These are phyloP conservation scores for Sandelia bainsii DNA, from an alignment of 2,797 vertebrate species.

Conservation along the genomic window DNA sequence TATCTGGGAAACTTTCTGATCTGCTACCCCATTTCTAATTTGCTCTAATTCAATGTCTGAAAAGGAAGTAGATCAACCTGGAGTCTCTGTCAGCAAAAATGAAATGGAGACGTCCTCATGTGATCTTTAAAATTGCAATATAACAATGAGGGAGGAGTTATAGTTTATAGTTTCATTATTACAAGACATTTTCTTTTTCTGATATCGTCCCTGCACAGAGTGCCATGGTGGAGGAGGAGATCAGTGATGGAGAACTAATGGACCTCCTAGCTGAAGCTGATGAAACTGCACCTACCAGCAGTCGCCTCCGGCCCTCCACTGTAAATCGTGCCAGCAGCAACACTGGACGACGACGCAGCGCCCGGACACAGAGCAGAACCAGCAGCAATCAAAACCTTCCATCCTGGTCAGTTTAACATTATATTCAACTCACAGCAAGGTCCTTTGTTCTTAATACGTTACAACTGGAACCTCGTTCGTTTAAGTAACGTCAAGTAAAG, in stretches of 20 bases:
- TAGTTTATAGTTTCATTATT: too few relatives aligned
- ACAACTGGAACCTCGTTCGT: background rate
- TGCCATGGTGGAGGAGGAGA: constrained; percentile 56
- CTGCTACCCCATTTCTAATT: too few relatives aligned
- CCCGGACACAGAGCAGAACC: constrained; percentile 44
- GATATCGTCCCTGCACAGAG: constrained; percentile 17
- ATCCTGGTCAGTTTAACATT: constrained; percentile 44
- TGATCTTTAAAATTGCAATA: too few relatives aligned
- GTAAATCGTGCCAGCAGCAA: constrained; percentile 5
- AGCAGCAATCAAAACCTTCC: background rate
- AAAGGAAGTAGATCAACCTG: too few relatives aligned
- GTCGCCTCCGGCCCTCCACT: constrained; percentile 65
- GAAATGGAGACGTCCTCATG: too few relatives aligned
- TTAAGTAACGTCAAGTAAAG: background rate
- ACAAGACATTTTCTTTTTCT: background rate
- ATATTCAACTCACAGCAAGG: background rate
- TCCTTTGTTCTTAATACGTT: too few relatives aligned
- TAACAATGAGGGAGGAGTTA: too few relatives aligned
- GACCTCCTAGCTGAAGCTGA: constrained; percentile 65
- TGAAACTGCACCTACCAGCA: constrained; percentile 38
- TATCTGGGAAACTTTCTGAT: too few relatives aligned
- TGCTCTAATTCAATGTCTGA: too few relatives aligned
- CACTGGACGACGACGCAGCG: constrained; percentile 39
- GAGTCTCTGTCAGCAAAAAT: too few relatives aligned
- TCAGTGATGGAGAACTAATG: constrained; percentile 69